Evolutionary conservation across 92 coral and sea anemone genomes (phyloP), one percentile per base, ranked within the genome.

Genomic region (Parazoanthus atlanticus): DNA sequence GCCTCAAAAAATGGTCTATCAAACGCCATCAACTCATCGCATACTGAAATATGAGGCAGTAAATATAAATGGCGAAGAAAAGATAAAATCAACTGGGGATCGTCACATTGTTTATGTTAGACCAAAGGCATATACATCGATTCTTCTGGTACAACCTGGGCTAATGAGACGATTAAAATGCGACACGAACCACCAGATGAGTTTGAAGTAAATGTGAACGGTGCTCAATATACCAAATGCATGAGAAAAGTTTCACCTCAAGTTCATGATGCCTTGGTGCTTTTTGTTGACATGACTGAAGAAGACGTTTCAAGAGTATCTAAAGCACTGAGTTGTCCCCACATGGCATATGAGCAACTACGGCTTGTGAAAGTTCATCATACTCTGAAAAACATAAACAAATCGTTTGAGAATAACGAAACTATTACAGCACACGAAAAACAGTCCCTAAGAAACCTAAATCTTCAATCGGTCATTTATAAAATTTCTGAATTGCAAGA

Each of bases 131-230:
- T 85, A 41, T 30, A n/a, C n/a, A 83, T 91, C 36, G 88, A 86
- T 80, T 91, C 91, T 38, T 89, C 90, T 67, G 91, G 94, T 26
- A 91, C 86, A 52, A 89, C 92, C 0, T 91, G 94, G 91, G 91
- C 90, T 30, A 91, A 80, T 76, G 91, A 89, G 73, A 89, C 88
- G 8, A 34, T 67, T 30, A 65, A 81, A 67, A 80, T 86, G 93
- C 76, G 90, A 34, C 82, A 78, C 76, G 67, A 86, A 64, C 52
- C 86, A 58, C 94, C 91, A 23, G 80, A 88, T 65, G 89, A 84
- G 75, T 81, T 92, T 85, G 93, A 91, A 91, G 80, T 91, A 31
- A 81, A 67, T 89, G 88, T 17, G 17, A 54, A 54, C 64, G 64
- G 64, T 72, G 41, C 23, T 72, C 77, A 26, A 72, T 32, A 9